phyloP scores from a whole-genome alignment of 1,140 invertebrate species.

The Drosophila willistoni region DNA sequence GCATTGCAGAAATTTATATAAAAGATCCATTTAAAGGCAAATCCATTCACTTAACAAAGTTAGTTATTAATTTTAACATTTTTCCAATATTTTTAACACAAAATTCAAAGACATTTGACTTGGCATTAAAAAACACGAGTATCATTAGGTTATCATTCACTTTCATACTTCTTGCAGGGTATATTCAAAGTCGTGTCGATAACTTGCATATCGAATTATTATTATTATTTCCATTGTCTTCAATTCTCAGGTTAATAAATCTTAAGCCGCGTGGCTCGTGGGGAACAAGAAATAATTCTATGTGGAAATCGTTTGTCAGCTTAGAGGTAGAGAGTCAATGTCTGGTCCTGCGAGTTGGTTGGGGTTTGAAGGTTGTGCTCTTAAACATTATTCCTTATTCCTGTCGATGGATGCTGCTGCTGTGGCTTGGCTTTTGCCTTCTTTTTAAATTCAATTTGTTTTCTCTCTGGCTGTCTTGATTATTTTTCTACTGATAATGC shows the following conservation, averaged over 20 bases:
- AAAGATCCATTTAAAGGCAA: too few relatives aligned
- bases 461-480: slow-evolving; percentile 65
- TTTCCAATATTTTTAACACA: too few relatives aligned
- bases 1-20: too few relatives aligned
- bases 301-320: slow-evolving; percentile 80
- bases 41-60: too few relatives aligned
- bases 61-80: too few relatives aligned
- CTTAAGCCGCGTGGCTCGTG: slow-evolving; percentile 65
- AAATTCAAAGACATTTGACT: too few relatives aligned
- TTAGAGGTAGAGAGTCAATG: slow-evolving; percentile 39
- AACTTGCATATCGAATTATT: slow-evolving; percentile 4
- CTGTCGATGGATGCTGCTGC: neutral
- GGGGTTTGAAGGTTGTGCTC: slow-evolving; percentile 23
- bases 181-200: neutral
- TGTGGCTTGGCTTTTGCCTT: neutral
- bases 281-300: slow-evolving; percentile 55
- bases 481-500: slow-evolving; percentile 78
- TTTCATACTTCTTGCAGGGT: neutral
- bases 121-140: too few relatives aligned
- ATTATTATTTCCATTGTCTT: slow-evolving; percentile 55
- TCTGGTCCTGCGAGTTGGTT: neutral
- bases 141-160: too few relatives aligned
- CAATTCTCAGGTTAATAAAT: slow-evolving; percentile 75
- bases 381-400: slow-evolving; percentile 43
- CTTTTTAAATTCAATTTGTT: slow-evolving; percentile 76